Evolutionary conservation across 2,797 vertebrate species (phyloP), one percentile per base, ranked within the genome.

Genomic region (Orestias chungarensis): DNA sequence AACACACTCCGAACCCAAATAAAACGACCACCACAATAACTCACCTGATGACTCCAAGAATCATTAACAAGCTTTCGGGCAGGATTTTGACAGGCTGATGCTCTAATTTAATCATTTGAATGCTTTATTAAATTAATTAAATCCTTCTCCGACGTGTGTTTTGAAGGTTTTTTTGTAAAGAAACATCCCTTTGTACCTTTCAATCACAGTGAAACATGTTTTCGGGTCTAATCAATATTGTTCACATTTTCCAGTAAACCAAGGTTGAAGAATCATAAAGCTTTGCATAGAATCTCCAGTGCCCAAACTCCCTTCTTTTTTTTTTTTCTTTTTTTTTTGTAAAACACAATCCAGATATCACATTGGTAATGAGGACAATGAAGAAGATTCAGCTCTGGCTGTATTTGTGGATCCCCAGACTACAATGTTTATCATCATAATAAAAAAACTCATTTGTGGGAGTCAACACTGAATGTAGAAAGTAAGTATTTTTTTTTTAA

Each of bases 381-480:
- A 18, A 55, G 27, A 38, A 31, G 40, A n/a, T 44, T 8, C 27
- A n/a, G 38, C 42, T 50, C 20, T 18, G 12, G 18, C 40, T 54
- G 14, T 31, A 4, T 40, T 12, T 50, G 9, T 35, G 23, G 11
- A 38, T 54, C 15, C 17, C 55, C 55, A 59, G 35, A 23, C 9
- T 20, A 18, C 20, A 59, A 35, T 59, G 55, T 59, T 59, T 59
- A 59, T 59, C 31, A 35, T 35, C 31, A 18, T 59, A 59, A 59
- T 59, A 35, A 59, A 59, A 59, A 59, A 59, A 18, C 31, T 23
- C 31, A 35, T 35, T 59, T 59, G 55, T 59, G 55, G 17, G 55
- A 59, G 55, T 33, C 31, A 3, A 59, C 31, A 59, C 17, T 20
- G 31, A 59, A 33, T 35, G 31, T 23, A 59, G 31, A 3, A 9